Evolutionary conservation across 30 jellyfish, hydroid and myxozoan genomes (phyloP), one percentile per base, ranked within the genome.

Genomic region (Mastigias papua): DNA sequence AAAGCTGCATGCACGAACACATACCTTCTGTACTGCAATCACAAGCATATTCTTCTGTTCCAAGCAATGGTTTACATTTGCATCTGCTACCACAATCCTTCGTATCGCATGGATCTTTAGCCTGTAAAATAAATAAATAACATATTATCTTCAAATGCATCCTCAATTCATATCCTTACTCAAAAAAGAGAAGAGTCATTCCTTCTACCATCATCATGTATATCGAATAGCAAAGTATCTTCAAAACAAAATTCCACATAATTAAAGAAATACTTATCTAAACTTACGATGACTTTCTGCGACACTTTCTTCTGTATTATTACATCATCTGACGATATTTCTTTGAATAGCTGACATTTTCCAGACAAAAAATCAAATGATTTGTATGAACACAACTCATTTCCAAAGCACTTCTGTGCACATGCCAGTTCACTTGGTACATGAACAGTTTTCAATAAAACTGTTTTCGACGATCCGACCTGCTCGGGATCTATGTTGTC

Each of bases 401-500:
- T 34, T 32, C 69, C 83, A 72, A 72, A 72, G 37, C 83, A 72
- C 37, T 72, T 72, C 35, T 72, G 83, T 3, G 83, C 34, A 25
- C 83, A 72, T 16, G 83, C 68, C 32, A 72, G 46, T 6, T 72
- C 67, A 33, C 83, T 72, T 72, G 68, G 83, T 13, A 2, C 46
- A 21, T 26, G 1, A 72, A 25, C 16, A 5, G 63, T 42, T 61
- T 10, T 37, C 83, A 72, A 68, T 25, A 17, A n/a, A 22, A 72
- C 37, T 34, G 74, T 34, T 72, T 27, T 33, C 19, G 34, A 17
- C 1, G 83, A 35, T 2, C 1, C 10, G 13, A 42, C 13, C 2
- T 10, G 5, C 25, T 10, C 2, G 19, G 34, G 9, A 21, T 33
- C 63, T 15, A 28, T 27, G n/a, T n/a, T 11, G 34, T 34, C 63